Percentiles rank a stretch among this genome's conserved stretches.
phyloP scores from a whole-genome alignment of 2,888 invertebrate genomes.

The Ormyrus pomaceus region DNA sequence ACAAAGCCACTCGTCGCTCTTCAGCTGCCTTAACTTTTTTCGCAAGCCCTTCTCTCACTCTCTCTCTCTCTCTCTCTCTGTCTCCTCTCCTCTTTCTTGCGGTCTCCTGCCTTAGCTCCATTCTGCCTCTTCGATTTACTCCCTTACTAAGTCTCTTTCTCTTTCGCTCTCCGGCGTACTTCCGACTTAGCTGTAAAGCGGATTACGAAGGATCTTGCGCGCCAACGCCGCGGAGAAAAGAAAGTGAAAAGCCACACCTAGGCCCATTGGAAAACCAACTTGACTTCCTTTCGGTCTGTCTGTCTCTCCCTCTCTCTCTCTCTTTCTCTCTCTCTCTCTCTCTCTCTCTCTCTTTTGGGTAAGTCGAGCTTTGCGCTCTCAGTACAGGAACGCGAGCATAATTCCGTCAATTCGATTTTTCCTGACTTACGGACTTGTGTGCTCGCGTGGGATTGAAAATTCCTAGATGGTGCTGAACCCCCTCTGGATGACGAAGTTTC shows the following conservation, averaged over 20 bases:
- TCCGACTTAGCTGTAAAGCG: slow-evolving; percentile 52
- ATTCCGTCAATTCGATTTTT: slow-evolving; percentile 51
- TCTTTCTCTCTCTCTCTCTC: background rate
- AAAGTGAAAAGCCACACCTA: slow-evolving; percentile 57
- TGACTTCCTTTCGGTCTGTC: slow-evolving; percentile 44
- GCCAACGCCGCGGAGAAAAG: slow-evolving; percentile 22
- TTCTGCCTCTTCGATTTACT: slow-evolving; percentile 47
- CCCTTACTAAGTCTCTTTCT: slow-evolving; percentile 19
- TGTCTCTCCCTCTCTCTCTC: background rate
- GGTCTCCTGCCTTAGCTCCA: background rate
- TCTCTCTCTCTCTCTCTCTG: background rate
- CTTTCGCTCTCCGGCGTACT: slow-evolving; percentile 30
- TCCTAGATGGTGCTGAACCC: background rate
- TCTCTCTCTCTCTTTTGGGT: background rate
- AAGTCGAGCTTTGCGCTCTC: background rate
- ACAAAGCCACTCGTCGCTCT: slow-evolving; percentile 48
- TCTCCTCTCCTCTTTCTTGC: background rate
- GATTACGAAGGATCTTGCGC: slow-evolving; percentile 53
- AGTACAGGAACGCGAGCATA: slow-evolving; percentile 24
- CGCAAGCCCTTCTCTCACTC: background rate
- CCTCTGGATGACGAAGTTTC: slow-evolving; percentile 17
- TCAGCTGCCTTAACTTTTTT: slow-evolving; percentile 35
- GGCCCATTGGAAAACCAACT: slow-evolving; percentile 47
- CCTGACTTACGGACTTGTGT: background rate
- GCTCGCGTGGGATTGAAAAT: slow-evolving; percentile 27